These are phyloP conservation scores for Tenualosa ilisha DNA, from an alignment of 2,797 vertebrate species.

Conservation along the genomic window DNA sequence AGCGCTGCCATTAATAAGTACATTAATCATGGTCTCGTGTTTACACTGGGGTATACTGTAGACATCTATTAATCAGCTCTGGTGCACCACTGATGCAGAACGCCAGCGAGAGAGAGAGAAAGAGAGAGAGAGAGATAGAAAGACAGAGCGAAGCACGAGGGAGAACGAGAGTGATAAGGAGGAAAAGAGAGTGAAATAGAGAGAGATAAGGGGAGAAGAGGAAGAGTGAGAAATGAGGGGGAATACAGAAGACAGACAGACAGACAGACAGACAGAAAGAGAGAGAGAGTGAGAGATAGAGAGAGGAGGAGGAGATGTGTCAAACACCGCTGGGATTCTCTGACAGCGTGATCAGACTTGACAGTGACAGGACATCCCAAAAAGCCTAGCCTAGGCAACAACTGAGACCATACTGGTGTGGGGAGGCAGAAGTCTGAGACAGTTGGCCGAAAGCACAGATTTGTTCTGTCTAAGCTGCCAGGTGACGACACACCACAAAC, in stretches of 20 bases:
- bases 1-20: background rate
- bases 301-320: background rate
- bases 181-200: background rate
- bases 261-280: too few relatives aligned
- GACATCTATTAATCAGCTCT: background rate
- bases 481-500: background rate
- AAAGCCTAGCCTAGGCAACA: background rate
- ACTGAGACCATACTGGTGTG: background rate
- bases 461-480: background rate
- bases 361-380: background rate
- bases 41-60: conserved; percentile 4
- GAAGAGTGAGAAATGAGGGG: conserved; percentile 37
- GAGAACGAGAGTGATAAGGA: background rate
- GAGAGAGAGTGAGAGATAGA: background rate
- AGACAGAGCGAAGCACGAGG: background rate
- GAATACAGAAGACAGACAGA: background rate
- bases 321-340: background rate
- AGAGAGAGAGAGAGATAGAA: background rate
- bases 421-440: too few relatives aligned
- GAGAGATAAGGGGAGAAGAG: background rate
- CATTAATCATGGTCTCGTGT: conserved; percentile 8
- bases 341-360: background rate
- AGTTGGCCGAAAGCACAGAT: too few relatives aligned
- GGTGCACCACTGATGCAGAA: conserved; percentile 10
- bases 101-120: conserved; percentile 48